Evolutionary conservation across 2,797 vertebrate species (phyloP).

Genomic region (Leptodactylus fallax): DNA sequence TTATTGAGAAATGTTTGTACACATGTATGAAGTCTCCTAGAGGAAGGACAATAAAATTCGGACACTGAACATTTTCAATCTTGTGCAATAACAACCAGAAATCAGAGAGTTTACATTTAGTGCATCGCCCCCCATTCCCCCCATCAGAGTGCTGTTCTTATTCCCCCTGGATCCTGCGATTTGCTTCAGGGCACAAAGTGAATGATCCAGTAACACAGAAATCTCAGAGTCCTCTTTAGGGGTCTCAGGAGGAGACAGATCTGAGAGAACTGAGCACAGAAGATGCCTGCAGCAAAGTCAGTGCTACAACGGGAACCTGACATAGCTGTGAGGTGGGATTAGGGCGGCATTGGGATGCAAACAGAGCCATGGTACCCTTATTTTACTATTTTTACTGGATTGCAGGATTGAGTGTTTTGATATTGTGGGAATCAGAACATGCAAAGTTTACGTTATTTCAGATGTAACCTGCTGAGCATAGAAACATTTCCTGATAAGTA

Average conservation of each 20-base stretch:
- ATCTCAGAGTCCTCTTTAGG: slow-evolving; percentile 82
- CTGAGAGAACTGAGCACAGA: slow-evolving; percentile 80
- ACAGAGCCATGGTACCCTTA: slow-evolving; percentile 75
- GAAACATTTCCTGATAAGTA: slow-evolving; percentile 55
- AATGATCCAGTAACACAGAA: slow-evolving; percentile 77
- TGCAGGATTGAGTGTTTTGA: slow-evolving; percentile 71
- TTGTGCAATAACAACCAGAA: slow-evolving; percentile 42
- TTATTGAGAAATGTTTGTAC: neutral
- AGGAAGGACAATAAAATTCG: slow-evolving; percentile 25
- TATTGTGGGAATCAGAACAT: slow-evolving; percentile 67
- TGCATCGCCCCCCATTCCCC: slow-evolving; percentile 41
- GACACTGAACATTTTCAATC: slow-evolving; percentile 33
- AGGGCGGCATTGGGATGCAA: slow-evolving; percentile 79
- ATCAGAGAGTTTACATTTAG: slow-evolving; percentile 18
- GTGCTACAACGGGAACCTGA: slow-evolving; percentile 78
- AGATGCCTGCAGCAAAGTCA: slow-evolving; percentile 86
- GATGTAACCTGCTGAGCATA: slow-evolving; percentile 75
- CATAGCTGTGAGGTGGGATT: slow-evolving; percentile 82
- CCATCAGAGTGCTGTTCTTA: slow-evolving; percentile 38
- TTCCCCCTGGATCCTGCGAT: slow-evolving; percentile 67
- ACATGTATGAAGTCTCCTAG: neutral
- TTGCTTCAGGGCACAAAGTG: slow-evolving; percentile 78
- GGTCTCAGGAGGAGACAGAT: slow-evolving; percentile 82
- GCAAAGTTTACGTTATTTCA: slow-evolving; percentile 47
- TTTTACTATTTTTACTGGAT: slow-evolving; percentile 61